Percentiles rank a stretch among this genome's conserved stretches.
phyloP scores from a whole-genome alignment of 2,113 vertebrate genomes.

The Hyla sarda region DNA sequence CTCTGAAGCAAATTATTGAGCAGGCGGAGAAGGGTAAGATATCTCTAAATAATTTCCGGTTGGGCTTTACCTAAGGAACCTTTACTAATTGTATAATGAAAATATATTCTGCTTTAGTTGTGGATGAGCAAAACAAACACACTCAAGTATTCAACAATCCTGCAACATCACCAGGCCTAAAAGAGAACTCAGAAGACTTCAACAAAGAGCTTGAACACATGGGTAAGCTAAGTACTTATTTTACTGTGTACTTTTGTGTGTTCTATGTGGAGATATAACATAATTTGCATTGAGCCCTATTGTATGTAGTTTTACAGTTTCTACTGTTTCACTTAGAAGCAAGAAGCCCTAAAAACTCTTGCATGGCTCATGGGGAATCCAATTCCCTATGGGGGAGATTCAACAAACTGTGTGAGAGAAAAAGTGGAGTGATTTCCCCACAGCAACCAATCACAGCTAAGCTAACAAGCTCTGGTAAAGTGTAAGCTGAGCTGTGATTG shows the following conservation, averaged over 20 bases:
- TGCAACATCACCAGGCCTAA: conserved; percentile 73
- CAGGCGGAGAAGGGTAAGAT: conserved; percentile 91
- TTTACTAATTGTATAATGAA: not conserved
- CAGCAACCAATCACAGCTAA: no score
- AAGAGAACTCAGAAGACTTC: conserved; percentile 83
- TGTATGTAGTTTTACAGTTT: no score
- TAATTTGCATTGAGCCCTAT: no score
- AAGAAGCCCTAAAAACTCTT: no score
- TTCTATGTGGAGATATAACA: no score
- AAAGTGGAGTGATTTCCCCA: no score
- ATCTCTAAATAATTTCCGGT: not conserved
- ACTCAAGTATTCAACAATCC: conserved; percentile 82
- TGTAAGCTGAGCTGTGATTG: no score
- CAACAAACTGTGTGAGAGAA: no score
- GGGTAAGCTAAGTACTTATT: conserved; percentile 72
- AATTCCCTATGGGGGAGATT: no score
- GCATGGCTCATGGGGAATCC: no score
- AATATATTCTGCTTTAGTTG: conserved; percentile 71
- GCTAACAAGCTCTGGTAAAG: no score
- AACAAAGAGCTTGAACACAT: conserved; percentile 76
- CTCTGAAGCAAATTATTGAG: conserved; percentile 92
- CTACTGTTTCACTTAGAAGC: no score
- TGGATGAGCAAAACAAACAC: conserved; percentile 94
- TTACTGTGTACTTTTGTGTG: not conserved
- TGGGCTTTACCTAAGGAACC: not conserved